Evolutionary conservation across 2,113 vertebrate genomes (phyloP), one percentile per base, ranked within the genome.

Genomic region (Talpa occidentalis): DNA sequence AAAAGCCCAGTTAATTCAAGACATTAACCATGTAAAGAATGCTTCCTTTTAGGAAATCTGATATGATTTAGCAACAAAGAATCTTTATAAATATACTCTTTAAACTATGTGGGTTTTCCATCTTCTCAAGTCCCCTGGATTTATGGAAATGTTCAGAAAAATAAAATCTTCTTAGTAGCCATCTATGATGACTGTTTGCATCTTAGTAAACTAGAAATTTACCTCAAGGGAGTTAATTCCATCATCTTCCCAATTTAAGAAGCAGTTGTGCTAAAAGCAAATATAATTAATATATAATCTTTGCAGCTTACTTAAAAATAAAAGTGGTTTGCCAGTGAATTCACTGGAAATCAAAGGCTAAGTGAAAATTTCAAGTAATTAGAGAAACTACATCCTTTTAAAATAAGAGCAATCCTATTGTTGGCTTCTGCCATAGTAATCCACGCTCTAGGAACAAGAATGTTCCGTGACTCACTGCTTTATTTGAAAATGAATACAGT

Each of bases 131-230:
- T 70, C 37, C 78, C 62, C 49, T 49, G 37, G 32, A 64, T 89
- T 95, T 89, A 95, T 35, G 87, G 89, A 89, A 64, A 80, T 62
- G 44, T 95, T 92, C 84, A 88, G 81, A 94, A 95, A 96, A 93
- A 93, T 93, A 96, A 90, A 60, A 78, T 32, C 30, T 81, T 85
- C 77, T 66, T 82, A 78, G 69, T 32, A 94, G 85, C 67, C 37
- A 91, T 49, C 22, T 69, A 12, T 85, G 73, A 90, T 40, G 72
- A 59, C 8, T 42, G 22, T 49, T 19, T 24, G 10, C 66, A 81
- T 44, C 42, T 90, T 62, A 64, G 37, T 76, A 74, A 94, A 93
- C 32, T 37, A 87, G 70, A 84, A 44, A 74, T 85, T 60, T 52
- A 74, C 72, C 72, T 91, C 83, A 28, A 94, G 35, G 81, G 85